phyloP scores from a whole-genome alignment of 2,113 vertebrate genomes.

The Rutilus rutilus region DNA sequence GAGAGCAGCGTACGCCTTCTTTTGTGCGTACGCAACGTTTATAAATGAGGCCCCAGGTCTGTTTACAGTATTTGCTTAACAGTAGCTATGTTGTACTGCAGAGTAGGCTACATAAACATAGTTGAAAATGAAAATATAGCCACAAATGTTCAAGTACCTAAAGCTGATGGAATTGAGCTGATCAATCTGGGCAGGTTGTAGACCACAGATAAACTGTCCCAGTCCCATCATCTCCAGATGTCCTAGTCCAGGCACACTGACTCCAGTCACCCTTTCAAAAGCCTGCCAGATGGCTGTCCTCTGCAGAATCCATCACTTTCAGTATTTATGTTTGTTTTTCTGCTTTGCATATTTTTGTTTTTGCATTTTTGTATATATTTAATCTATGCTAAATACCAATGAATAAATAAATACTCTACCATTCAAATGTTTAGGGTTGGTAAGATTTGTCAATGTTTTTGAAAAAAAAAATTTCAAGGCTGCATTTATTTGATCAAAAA shows the following conservation, averaged over 20 bases:
- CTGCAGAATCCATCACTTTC: slow-evolving; percentile 56
- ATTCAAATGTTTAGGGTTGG: neutral
- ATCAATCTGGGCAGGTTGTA: slow-evolving; percentile 59
- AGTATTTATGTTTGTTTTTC: neutral
- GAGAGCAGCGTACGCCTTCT: too few relatives aligned
- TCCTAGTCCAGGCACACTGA: slow-evolving; percentile 53
- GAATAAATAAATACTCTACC: neutral
- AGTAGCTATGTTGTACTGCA: neutral
- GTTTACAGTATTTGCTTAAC: neutral
- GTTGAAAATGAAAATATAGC: neutral
- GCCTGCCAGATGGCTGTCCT: slow-evolving; percentile 61
- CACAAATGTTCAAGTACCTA: slow-evolving; percentile 57
- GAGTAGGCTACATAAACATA: neutral
- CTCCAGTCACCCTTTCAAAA: slow-evolving; percentile 48
- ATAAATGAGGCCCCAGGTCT: too few relatives aligned
- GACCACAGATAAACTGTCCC: slow-evolving; percentile 72
- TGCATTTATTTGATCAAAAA: neutral
- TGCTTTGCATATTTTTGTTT: neutral
- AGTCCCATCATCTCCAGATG: slow-evolving; percentile 63
- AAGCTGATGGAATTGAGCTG: slow-evolving; percentile 62
- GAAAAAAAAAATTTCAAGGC: neutral
- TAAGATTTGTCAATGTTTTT: neutral
- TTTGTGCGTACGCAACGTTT: too few relatives aligned
- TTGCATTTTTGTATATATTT: neutral
- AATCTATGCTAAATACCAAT: neutral